Evolutionary conservation across 92 coral and sea anemone species (phyloP).

Genomic region (Nematostella vectensis): DNA sequence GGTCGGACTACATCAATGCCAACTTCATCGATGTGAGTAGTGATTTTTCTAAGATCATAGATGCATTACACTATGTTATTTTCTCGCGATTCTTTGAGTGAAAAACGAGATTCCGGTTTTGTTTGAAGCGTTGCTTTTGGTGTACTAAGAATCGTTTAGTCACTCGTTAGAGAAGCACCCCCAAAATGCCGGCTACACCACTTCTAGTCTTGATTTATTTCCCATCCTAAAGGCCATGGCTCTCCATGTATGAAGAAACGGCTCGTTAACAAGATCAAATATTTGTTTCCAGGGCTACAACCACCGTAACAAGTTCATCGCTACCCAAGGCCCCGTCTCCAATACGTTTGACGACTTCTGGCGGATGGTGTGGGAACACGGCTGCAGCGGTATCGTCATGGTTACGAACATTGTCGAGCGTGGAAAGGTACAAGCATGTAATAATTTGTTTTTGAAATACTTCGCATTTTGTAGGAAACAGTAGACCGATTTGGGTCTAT

Average conservation of each 20-base stretch:
- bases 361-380: constrained; percentile 85
- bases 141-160: too few relatives aligned
- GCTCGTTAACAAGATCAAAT: too few relatives aligned
- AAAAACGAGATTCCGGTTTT: not conserved
- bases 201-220: too few relatives aligned
- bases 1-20: constrained; percentile 75
- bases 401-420: constrained; percentile 77
- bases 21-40: constrained; percentile 78
- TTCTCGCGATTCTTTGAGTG: not conserved
- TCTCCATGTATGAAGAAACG: too few relatives aligned
- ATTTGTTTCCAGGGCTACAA: constrained; percentile 56
- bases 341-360: constrained; percentile 82
- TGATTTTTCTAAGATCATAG: too few relatives aligned
- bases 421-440: constrained; percentile 86
- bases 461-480: too few relatives aligned
- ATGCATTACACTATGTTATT: not conserved
- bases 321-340: constrained; percentile 86
- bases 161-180: too few relatives aligned
- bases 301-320: constrained; percentile 70
- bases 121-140: not conserved
- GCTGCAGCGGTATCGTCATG: constrained; percentile 61
- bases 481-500: too few relatives aligned
- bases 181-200: too few relatives aligned
- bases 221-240: too few relatives aligned
- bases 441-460: too few relatives aligned